Evolutionary conservation across 2,797 vertebrate species (phyloP).

Genomic region (Vultur gryphus): DNA sequence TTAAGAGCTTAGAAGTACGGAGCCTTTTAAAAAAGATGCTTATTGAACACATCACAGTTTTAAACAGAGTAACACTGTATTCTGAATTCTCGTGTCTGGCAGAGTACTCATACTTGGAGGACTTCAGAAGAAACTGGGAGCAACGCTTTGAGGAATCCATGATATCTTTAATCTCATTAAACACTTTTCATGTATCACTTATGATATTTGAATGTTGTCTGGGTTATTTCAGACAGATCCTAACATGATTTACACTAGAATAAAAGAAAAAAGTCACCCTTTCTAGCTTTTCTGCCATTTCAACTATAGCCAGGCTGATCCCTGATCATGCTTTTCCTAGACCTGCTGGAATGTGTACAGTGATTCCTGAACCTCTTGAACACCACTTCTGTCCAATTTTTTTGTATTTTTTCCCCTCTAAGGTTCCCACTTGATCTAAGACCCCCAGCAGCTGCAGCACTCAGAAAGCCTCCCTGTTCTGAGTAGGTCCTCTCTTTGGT

Average conservation of each 20-base stretch:
- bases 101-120: background rate
- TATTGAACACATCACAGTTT: background rate
- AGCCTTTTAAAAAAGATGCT: background rate
- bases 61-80: background rate
- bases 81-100: background rate
- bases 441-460: background rate
- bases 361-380: background rate
- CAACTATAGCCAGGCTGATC: background rate
- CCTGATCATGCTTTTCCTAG: background rate
- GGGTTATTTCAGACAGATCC: background rate
- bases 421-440: background rate
- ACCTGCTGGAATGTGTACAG: background rate
- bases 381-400: background rate
- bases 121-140: background rate
- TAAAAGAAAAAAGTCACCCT: background rate
- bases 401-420: background rate
- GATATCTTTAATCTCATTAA: background rate
- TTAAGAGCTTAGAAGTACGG: conserved; percentile 3
- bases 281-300: background rate
- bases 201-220: background rate
- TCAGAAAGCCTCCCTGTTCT: background rate
- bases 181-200: background rate
- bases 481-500: background rate
- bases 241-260: background rate
- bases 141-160: background rate